Conservation (phyloP, 1,140 invertebrate genomes). For the Reticulitermes speratus region DNA sequence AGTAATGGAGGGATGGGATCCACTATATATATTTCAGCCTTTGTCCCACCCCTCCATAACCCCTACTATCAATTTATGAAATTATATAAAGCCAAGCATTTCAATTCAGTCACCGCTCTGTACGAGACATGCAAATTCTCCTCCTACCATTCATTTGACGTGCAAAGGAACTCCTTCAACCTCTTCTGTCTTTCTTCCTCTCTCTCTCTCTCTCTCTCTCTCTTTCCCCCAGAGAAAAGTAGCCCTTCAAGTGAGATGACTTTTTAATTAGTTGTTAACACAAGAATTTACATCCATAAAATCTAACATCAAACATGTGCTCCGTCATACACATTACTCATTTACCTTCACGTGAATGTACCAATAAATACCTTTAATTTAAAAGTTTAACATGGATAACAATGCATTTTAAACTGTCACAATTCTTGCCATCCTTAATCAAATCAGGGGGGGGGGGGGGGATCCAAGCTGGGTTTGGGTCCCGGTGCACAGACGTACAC, state of each 20-base stretch:
- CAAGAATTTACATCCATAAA: background rate
- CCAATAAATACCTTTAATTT: background rate
- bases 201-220: too few relatives aligned
- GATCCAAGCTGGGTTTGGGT: background rate
- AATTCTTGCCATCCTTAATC: background rate
- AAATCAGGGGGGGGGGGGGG: background rate
- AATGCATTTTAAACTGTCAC: background rate
- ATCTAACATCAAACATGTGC: background rate
- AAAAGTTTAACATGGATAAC: background rate
- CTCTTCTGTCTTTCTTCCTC: too few relatives aligned
- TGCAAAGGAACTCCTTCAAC: too few relatives aligned
- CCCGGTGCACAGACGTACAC: background rate
- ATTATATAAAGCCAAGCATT: too few relatives aligned
- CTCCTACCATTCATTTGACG: too few relatives aligned
- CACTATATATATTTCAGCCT: too few relatives aligned
- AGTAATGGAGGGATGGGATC: too few relatives aligned
- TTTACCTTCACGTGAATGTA: background rate
- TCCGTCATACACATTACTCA: background rate
- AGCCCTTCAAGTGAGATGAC: background rate
- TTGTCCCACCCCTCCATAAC: too few relatives aligned
- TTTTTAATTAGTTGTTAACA: background rate
- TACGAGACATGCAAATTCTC: too few relatives aligned
- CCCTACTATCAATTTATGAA: too few relatives aligned
- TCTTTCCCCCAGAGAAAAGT: background rate
- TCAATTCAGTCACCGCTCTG: too few relatives aligned